Percentiles rank a stretch among this genome's conserved stretches.
phyloP scores from a whole-genome alignment of 2,888 invertebrate genomes.

The Ectemnius continuus region DNA sequence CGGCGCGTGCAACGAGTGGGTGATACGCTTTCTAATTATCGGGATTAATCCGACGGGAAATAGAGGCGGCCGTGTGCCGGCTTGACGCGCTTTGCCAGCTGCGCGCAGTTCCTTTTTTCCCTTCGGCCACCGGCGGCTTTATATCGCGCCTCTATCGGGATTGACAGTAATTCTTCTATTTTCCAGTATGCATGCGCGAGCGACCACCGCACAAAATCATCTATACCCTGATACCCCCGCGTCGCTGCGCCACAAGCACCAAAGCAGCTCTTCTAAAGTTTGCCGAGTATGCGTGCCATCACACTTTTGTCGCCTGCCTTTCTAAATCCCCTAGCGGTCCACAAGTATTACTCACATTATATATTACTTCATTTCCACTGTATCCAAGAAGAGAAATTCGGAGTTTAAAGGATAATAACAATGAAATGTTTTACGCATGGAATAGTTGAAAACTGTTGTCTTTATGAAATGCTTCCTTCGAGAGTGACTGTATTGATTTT shows the following conservation, averaged over 20 bases:
- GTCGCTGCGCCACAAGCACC: neutral
- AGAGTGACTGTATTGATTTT: too few species aligned
- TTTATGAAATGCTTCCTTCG: too few species aligned
- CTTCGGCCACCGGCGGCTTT: constrained; percentile 31
- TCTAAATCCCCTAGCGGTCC: too few species aligned
- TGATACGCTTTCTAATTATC: constrained; percentile 74
- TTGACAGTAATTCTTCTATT: constrained; percentile 51
- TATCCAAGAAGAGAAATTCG: too few species aligned
- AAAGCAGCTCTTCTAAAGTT: neutral
- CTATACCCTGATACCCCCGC: constrained; percentile 35
- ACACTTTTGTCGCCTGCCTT: too few species aligned
- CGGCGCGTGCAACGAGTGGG: constrained; percentile 69
- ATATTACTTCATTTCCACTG: too few species aligned
- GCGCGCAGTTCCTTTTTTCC: constrained; percentile 24
- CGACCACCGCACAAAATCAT: constrained; percentile 30
- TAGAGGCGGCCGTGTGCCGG: constrained; percentile 52
- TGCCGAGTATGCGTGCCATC: neutral
- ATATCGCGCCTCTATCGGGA: constrained; percentile 22
- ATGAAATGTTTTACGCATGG: too few species aligned
- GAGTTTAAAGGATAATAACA: too few species aligned
- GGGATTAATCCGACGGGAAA: constrained; percentile 63
- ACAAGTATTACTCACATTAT: too few species aligned
- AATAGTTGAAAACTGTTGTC: too few species aligned
- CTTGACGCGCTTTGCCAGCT: constrained; percentile 46
- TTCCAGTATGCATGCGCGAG: constrained; percentile 30